A percentile compares a stretch with the other conserved stretches of the same genome.
Evolutionary conservation across 2,113 vertebrate genomes (phyloP).

Genomic region (Lontra canadensis): DNA sequence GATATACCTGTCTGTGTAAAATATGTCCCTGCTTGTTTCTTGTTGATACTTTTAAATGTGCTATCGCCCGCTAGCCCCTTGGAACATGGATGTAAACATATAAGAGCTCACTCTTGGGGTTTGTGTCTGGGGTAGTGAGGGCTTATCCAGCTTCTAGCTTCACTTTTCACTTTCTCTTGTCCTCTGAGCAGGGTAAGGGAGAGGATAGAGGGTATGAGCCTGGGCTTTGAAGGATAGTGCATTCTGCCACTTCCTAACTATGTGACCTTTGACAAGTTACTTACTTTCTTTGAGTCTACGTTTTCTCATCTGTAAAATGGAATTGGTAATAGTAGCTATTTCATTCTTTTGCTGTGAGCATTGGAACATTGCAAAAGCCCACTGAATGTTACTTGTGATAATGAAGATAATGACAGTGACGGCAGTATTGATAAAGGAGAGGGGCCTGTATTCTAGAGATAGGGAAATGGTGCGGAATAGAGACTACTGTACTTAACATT

Average conservation of each 20-base stretch:
- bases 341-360: background rate
- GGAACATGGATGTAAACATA: background rate
- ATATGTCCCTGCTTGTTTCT: background rate
- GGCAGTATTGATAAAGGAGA: background rate
- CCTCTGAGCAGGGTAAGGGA: background rate
- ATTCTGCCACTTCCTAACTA: background rate
- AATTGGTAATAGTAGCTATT: background rate
- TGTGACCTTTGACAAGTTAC: background rate
- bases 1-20: background rate
- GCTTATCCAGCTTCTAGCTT: background rate
- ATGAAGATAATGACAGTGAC: background rate
- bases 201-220: background rate
- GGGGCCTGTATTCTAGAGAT: background rate
- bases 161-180: background rate
- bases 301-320: slow-evolving; percentile 24
- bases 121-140: background rate
- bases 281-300: background rate
- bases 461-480: background rate
- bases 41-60: background rate
- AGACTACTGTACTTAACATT: background rate
- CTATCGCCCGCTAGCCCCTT: background rate
- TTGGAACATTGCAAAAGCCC: background rate
- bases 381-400: background rate
- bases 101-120: background rate
- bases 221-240: background rate